phyloP scores from a whole-genome alignment of 2,113 vertebrate genomes.

The Cyanistes caeruleus region DNA sequence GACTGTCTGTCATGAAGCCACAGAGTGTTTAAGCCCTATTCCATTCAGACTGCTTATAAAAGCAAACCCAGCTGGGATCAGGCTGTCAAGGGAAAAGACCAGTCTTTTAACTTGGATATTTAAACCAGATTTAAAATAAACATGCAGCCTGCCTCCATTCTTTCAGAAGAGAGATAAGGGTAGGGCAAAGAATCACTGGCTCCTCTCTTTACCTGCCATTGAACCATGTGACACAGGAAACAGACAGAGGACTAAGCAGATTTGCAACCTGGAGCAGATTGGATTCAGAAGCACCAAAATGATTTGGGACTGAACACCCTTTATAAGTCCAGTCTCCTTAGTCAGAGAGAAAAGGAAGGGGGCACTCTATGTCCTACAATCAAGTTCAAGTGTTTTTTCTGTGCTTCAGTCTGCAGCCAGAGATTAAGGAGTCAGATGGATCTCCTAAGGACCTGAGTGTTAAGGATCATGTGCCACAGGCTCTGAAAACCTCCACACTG shows the following conservation, averaged over 20 bases:
- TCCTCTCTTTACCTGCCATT: neutral
- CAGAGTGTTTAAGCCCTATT: neutral
- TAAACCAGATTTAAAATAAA: neutral
- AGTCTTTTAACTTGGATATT: neutral
- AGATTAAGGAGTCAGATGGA: neutral
- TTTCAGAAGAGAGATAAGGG: neutral
- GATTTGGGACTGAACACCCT: neutral
- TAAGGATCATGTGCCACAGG: neutral
- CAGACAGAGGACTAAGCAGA: neutral
- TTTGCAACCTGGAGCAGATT: neutral
- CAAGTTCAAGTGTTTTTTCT: neutral
- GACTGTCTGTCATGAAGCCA: neutral
- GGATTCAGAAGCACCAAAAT: neutral
- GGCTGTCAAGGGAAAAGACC: neutral
- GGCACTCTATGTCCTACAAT: neutral
- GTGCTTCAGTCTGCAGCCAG: neutral
- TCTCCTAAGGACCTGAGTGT: neutral
- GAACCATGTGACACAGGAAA: neutral
- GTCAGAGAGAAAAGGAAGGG: neutral
- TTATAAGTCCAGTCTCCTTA: neutral
- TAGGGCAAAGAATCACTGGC: neutral
- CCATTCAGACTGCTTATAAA: neutral
- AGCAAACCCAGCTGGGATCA: neutral
- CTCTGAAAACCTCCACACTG: neutral
- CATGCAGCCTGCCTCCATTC: neutral